Conservation (phyloP, 2,113 vertebrate genomes). For the Australoheros scitulus region DNA sequence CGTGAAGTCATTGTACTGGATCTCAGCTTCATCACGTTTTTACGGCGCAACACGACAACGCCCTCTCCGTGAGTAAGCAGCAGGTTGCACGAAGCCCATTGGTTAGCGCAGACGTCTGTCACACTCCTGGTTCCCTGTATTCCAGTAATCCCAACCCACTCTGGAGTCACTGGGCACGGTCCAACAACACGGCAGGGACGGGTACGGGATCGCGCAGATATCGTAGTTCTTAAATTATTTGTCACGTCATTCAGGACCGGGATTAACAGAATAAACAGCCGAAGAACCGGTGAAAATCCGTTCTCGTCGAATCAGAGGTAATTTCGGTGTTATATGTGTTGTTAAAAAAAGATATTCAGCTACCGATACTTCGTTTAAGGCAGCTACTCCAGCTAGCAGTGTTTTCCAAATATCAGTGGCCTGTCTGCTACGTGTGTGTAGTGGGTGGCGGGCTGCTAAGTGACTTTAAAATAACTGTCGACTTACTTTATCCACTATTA, state of each 20-base stretch:
- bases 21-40: background rate
- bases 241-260: background rate
- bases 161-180: slow-evolving; percentile 32
- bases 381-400: slow-evolving; percentile 29
- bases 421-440: slow-evolving; percentile 11
- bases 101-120: slow-evolving; percentile 42
- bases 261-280: background rate
- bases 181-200: background rate
- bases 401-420: slow-evolving; percentile 46
- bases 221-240: background rate
- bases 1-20: background rate
- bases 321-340: background rate
- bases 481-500: accelerated
- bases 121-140: slow-evolving; percentile 2
- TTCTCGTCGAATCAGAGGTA: slow-evolving; percentile 49
- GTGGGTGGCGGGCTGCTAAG: background rate
- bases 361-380: background rate
- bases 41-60: slow-evolving; percentile 14
- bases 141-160: slow-evolving; percentile 65
- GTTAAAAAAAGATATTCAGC: background rate
- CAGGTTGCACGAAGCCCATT: slow-evolving; percentile 36
- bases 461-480: background rate
- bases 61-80: slow-evolving; percentile 9
- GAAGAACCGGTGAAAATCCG: background rate
- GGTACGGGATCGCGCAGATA: background rate